phyloP scores from a whole-genome alignment of 2,797 vertebrate species.

The Eulemur albifrons region DNA sequence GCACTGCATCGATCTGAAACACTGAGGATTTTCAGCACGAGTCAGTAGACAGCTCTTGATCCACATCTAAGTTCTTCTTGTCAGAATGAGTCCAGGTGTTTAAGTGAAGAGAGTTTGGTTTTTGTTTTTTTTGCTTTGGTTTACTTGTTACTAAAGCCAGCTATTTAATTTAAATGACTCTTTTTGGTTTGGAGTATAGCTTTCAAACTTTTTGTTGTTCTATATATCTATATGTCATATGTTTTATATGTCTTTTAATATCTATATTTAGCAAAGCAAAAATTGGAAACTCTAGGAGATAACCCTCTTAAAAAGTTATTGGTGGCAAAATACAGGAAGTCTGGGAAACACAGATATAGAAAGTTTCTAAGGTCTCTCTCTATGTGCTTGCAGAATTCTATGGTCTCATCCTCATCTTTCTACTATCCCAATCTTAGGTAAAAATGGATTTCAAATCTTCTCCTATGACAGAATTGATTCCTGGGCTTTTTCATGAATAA shows the following conservation, averaged over 20 bases:
- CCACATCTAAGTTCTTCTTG: neutral
- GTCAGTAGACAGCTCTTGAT: neutral
- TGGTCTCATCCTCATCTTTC: neutral
- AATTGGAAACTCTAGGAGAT: neutral
- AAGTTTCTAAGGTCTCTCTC: neutral
- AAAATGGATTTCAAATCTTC: neutral
- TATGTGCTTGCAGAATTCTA: neutral
- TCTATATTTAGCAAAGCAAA: neutral
- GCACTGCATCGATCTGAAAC: neutral
- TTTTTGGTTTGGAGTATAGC: neutral
- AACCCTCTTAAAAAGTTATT: neutral
- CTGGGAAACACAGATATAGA: neutral
- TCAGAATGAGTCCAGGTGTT: neutral
- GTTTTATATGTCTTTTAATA: neutral
- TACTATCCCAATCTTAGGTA: neutral
- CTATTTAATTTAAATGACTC: neutral
- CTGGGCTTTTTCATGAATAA: neutral
- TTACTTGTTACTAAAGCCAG: neutral
- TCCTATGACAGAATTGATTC: neutral
- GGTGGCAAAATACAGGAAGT: neutral
- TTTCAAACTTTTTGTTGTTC: neutral
- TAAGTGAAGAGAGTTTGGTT: neutral
- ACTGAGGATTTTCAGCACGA: neutral
- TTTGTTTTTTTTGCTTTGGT: neutral
- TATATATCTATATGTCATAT: neutral